Evolutionary conservation across 1,140 invertebrate genomes (phyloP).

Genomic region (Brachionus plicatilis): DNA sequence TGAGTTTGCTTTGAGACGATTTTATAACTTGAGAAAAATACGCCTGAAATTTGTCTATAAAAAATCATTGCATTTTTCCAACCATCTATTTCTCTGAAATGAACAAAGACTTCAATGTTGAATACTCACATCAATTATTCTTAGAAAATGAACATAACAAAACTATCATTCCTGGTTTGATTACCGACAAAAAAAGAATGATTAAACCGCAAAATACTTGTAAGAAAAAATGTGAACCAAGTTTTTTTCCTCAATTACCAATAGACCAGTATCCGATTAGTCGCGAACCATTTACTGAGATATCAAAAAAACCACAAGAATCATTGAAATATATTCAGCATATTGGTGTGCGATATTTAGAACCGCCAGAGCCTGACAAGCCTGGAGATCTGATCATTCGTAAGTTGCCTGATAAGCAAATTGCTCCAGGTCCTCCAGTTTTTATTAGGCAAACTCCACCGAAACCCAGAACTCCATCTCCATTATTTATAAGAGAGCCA

Average conservation of each 20-base stretch:
- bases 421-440: neutral
- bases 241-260: neutral
- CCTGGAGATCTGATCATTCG: conserved; percentile 17
- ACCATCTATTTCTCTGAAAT: neutral
- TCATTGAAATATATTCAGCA: neutral
- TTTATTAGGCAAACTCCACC: conserved; percentile 4
- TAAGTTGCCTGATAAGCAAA: neutral
- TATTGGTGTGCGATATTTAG: neutral
- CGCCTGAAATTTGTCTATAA: neutral
- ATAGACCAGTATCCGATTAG: neutral
- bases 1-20: neutral
- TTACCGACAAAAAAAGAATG: neutral
- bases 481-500: neutral
- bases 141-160: neutral
- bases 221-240: neutral
- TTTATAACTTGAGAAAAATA: neutral
- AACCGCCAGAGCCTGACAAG: neutral
- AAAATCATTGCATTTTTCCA: neutral
- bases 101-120: neutral
- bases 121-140: neutral
- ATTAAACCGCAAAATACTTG: neutral
- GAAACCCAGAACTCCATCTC: neutral
- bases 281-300: neutral
- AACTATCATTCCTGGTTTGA: neutral
- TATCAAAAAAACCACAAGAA: neutral